Conservation (phyloP, 2,113 vertebrate genomes). For the Vimba vimba region DNA sequence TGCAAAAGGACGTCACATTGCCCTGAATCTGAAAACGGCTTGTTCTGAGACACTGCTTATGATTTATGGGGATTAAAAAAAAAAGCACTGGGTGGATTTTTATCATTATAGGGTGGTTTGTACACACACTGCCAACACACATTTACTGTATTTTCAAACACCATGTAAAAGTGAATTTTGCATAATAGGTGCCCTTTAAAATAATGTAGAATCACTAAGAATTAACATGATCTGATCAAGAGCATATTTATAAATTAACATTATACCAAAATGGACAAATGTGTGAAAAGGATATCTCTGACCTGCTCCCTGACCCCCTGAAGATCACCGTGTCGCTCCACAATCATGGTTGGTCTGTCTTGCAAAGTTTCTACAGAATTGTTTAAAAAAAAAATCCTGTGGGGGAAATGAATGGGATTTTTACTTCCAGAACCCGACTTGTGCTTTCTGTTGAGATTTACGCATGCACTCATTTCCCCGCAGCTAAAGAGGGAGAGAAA, state of each 20-base stretch:
- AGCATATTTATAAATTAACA: not conserved
- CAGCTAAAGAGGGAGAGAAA: slow-evolving; percentile 91
- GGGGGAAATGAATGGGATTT: not conserved
- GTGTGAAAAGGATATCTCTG: not conserved
- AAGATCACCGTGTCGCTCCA: not conserved
- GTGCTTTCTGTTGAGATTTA: not conserved
- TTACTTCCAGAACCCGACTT: not conserved
- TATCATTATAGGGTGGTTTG: no score
- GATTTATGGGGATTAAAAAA: no score
- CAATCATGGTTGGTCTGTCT: not conserved
- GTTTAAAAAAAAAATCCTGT: no score
- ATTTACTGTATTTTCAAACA: no score
- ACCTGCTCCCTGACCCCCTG: not conserved
- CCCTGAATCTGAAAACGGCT: no score
- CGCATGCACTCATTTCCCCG: not conserved
- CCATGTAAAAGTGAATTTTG: no score
- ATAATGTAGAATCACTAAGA: not conserved
- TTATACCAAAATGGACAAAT: not conserved
- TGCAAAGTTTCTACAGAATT: not conserved
- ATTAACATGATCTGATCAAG: not conserved
- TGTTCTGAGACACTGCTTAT: no score
- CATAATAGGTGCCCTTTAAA: not conserved
- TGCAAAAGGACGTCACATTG: no score
- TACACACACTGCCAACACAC: no score
- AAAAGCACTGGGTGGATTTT: no score